Percentiles rank a stretch among this genome's conserved stretches.
These are phyloP conservation scores for Globia sparganii DNA, from an alignment of 2,888 invertebrate genomes.

Conservation along the genomic window DNA sequence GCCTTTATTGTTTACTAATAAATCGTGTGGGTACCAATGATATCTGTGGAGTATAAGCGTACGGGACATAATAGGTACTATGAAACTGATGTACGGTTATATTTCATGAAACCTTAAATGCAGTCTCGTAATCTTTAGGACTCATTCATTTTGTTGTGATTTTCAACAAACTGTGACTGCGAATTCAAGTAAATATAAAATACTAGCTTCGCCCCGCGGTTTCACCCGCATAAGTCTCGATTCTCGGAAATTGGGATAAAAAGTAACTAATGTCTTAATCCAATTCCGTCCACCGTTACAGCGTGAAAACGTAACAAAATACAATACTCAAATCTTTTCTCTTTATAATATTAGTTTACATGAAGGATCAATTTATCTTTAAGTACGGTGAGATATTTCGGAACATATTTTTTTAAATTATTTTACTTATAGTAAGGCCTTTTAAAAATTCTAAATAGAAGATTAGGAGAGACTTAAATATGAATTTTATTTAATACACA, in stretches of 20 bases:
- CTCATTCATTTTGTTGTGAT: neutral
- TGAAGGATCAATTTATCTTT: too few relatives aligned
- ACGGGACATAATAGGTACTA: neutral
- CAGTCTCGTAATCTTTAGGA: neutral
- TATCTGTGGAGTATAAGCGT: neutral
- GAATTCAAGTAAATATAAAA: neutral
- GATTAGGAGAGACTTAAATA: neutral
- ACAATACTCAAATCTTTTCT: too few relatives aligned
- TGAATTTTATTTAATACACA: neutral
- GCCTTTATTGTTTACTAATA: conserved; percentile 33
- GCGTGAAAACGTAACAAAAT: too few relatives aligned
- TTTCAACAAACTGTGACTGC: neutral
- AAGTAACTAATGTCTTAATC: neutral
- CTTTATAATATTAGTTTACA: too few relatives aligned
- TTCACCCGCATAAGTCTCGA: neutral
- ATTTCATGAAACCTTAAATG: neutral
- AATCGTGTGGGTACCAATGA: neutral
- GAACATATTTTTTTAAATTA: neutral
- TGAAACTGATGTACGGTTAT: neutral
- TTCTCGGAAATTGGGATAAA: neutral
- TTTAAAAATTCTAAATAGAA: neutral
- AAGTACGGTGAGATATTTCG: neutral
- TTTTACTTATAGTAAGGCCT: too few relatives aligned
- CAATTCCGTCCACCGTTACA: too few relatives aligned
- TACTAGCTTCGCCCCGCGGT: neutral